Evolutionary conservation across 2,888 invertebrate species (phyloP).

Genomic region (Acholoe squamosa): DNA sequence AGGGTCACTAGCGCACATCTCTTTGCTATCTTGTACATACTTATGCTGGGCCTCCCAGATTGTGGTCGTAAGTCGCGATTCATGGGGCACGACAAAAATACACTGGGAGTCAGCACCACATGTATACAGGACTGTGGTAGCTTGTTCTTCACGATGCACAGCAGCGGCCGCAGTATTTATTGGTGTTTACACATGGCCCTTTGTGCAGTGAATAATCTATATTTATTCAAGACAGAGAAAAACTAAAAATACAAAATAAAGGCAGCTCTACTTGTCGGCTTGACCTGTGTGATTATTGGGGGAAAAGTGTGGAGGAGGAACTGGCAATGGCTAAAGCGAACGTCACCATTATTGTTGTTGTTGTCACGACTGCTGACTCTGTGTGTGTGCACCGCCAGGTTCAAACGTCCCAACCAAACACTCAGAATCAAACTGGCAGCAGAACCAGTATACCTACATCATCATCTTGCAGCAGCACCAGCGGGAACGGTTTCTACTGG

Average conservation of each 20-base stretch:
- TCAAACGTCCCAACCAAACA: neutral
- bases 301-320: too few species aligned
- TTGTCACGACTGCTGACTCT: slow-evolving; percentile 46
- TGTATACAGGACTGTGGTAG: too few species aligned
- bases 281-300: slow-evolving; percentile 25
- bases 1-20: slow-evolving; percentile 6
- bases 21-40: slow-evolving; percentile 44
- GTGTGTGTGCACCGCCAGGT: neutral
- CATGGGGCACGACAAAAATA: neutral
- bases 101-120: too few species aligned
- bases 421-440: neutral
- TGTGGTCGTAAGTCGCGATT: neutral
- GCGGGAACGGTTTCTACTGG: neutral
- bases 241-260: neutral
- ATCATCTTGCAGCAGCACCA: neutral
- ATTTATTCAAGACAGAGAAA: slow-evolving; percentile 51
- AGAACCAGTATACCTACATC: neutral
- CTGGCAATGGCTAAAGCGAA: neutral
- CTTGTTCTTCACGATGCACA: neutral
- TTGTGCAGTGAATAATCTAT: slow-evolving; percentile 41
- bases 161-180: slow-evolving; percentile 56
- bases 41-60: neutral
- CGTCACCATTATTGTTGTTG: slow-evolving; percentile 45
- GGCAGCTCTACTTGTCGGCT: slow-evolving; percentile 56
- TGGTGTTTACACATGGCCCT: slow-evolving; percentile 24